These are phyloP conservation scores for Rallus crepitans DNA, from an alignment of 2,797 vertebrate genomes.

Conservation along the genomic window DNA sequence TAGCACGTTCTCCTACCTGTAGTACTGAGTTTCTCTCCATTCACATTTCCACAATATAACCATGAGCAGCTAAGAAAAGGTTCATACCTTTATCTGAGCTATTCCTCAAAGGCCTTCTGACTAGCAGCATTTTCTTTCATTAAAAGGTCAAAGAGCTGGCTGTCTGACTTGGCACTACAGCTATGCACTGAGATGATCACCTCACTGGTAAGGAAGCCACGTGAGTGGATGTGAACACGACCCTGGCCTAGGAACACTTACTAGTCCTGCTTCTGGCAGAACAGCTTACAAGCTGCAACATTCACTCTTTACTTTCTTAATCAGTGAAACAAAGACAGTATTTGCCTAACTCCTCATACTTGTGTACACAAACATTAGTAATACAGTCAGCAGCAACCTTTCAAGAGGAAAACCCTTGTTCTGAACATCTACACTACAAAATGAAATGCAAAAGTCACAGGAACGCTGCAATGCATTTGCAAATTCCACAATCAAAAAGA, in stretches of 20 bases:
- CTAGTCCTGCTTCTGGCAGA: background rate
- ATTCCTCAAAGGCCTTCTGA: background rate
- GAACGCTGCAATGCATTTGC: background rate
- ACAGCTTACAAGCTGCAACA: background rate
- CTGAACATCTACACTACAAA: background rate
- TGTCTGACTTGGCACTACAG: background rate
- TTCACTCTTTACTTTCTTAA: background rate
- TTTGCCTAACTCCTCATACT: background rate
- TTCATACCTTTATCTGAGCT: background rate
- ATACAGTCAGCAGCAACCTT: background rate
- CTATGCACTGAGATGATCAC: background rate
- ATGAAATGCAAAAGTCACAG: background rate
- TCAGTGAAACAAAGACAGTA: background rate
- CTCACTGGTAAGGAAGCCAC: background rate
- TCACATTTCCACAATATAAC: background rate
- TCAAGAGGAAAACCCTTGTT: background rate
- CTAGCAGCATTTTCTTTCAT: background rate
- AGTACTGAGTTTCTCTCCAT: background rate
- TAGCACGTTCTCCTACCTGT: accelerated
- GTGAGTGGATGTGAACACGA: background rate
- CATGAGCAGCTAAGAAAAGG: background rate
- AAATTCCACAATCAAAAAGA: background rate
- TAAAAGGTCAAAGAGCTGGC: background rate
- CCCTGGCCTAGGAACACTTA: background rate
- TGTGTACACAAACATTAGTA: background rate